Base-by-base conservation (phyloP, 2,113 vertebrate genomes). In the Pseudopipra pipra region DNA sequence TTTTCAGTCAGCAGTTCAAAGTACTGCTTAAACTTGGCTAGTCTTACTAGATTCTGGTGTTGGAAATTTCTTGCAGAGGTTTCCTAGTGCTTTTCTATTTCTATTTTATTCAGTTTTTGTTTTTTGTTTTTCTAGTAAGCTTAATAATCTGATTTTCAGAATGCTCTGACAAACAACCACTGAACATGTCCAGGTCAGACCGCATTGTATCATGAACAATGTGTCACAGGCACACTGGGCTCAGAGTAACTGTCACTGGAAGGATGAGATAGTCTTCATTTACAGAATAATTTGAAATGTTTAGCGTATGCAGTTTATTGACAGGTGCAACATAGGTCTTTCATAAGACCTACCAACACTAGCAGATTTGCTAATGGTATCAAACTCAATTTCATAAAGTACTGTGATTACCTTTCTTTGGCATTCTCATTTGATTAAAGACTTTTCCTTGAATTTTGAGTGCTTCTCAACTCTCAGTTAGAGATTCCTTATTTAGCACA, bases 1-100 rank as follows among this genome's bases (percentile, higher is more conserved):
- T 85, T 93, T 94, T 94, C 55, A 80, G 46, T 79, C 37, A 82
- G 21, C 35, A 70, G 11, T 87, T 92, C 25, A 73, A 87, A 87
- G 21, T 54, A 62, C 41, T 85, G 35, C 76, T 87, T 90, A 49
- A 87, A 49, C 28, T 76, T 92, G 16, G 11, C 8, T 85, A 85
- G 24, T 55, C 25, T 55, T 27, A 44, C 5, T 85, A 66, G 44
- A 86, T 76, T 90, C 41, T 9, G 2, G 18, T 49, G 24, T 5
- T 67, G 27, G 14, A 85, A 83, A 52, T 63, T 72, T 79, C 30
- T 85, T 79, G 25, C 30, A 54, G 17, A 85, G 9, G 33, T 52
- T 89, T 61, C 16, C 27, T 75, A 75, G 12, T 51, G 12, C 11
- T 82, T 87, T 87, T 82, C 11, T 39, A 21, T 86, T 82, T 72